Conservation (phyloP, 92 coral and sea anemone species). For the Actinostola sp. region DNA sequence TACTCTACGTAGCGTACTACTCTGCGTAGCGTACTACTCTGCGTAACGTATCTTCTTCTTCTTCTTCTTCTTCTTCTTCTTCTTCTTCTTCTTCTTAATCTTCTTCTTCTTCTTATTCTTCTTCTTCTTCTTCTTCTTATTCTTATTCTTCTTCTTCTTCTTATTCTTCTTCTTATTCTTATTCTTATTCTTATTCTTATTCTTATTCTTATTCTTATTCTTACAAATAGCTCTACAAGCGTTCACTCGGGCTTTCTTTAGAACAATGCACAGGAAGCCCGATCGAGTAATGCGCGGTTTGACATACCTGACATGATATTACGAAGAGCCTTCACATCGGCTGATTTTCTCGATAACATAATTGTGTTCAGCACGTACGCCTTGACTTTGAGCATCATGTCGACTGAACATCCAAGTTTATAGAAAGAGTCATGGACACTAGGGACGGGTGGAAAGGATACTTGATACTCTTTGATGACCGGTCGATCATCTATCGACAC, state of each 20-base stretch:
- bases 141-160: too few relatives aligned
- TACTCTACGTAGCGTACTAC: too few relatives aligned
- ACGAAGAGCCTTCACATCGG: not conserved
- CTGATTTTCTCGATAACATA: not conserved
- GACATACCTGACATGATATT: too few relatives aligned
- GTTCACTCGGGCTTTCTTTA: not conserved
- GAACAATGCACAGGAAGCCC: too few relatives aligned
- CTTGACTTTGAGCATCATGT: not conserved
- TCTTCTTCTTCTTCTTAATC: too few relatives aligned
- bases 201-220: not conserved
- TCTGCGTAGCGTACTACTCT: too few relatives aligned
- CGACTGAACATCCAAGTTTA: not conserved
- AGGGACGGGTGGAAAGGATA: constrained; percentile 12
- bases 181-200: not conserved
- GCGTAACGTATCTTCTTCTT: too few relatives aligned
- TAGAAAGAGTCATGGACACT: not conserved
- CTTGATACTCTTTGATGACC: not conserved
- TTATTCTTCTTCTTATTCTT: not conserved
- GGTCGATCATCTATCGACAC: constrained; percentile 13
- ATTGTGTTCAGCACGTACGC: not conserved
- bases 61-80: too few relatives aligned
- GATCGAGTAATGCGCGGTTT: too few relatives aligned
- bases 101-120: too few relatives aligned
- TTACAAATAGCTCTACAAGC: not conserved
- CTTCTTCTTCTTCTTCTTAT: too few relatives aligned